phyloP scores from a whole-genome alignment of 2,797 vertebrate genomes.

The Phoxinus dragarum region DNA sequence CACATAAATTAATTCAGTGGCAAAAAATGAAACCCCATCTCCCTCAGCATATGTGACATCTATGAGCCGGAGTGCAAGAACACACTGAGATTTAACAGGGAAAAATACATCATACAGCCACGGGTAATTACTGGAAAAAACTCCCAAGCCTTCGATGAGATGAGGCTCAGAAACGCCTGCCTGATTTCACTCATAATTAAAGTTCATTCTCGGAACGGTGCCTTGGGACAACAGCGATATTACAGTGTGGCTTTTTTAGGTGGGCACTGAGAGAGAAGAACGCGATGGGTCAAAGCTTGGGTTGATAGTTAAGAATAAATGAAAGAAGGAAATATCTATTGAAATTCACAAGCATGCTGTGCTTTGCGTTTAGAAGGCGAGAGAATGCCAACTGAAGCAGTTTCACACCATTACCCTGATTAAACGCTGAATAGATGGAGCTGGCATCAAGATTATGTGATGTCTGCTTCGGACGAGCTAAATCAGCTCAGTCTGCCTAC shows the following conservation, averaged over 20 bases:
- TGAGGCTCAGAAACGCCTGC: constrained; percentile 4
- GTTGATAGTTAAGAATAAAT: not conserved
- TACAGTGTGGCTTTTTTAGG: constrained; percentile 19
- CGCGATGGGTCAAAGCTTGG: not conserved
- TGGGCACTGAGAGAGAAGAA: constrained; percentile 13
- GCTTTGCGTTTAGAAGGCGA: constrained; percentile 10
- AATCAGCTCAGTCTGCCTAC: not conserved
- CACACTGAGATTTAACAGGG: constrained; percentile 16
- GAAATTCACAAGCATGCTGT: constrained; percentile 25
- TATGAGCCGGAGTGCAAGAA: not conserved
- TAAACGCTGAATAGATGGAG: constrained; percentile 16
- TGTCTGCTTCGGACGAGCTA: not conserved
- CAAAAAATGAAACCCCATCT: constrained; percentile 24
- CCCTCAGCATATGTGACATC: constrained; percentile 18
- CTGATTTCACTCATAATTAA: constrained; percentile 47
- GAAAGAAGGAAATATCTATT: not conserved
- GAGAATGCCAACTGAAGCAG: constrained; percentile 23
- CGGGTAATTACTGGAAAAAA: constrained; percentile 47
- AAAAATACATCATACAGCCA: constrained; percentile 24
- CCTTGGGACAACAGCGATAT: constrained; percentile 12
- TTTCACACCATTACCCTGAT: constrained; percentile 49
- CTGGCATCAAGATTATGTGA: constrained; percentile 2
- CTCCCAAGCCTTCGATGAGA: constrained; percentile 2
- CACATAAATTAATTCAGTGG: constrained; percentile 30
- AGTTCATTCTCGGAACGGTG: constrained; percentile 23